Conservation (phyloP, 37 sponge, comb jelly and placozoan genomes). For the Chondrilla cf. caribensis region DNA sequence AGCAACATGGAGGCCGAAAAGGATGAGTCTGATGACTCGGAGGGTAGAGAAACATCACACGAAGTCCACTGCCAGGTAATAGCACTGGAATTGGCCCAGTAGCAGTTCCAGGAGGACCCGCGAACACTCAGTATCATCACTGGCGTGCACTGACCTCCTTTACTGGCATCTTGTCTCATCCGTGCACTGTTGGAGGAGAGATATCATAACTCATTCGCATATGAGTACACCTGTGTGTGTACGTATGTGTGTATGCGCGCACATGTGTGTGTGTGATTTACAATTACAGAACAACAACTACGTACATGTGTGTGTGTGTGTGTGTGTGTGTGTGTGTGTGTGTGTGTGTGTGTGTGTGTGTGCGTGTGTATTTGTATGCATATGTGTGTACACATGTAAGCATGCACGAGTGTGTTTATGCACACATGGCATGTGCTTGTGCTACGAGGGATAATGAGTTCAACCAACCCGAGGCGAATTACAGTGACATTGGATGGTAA, state of each 20-base stretch:
- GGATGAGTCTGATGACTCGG: too few species aligned
- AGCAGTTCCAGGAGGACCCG: too few species aligned
- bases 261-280: background rate
- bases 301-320: background rate
- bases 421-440: too few species aligned
- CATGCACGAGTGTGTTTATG: too few species aligned
- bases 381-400: background rate
- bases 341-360: slow-evolving; percentile 5
- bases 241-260: slow-evolving; percentile 14
- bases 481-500: slow-evolving; percentile 1
- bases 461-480: background rate
- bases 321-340: slow-evolving; percentile 13
- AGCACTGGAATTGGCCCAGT: too few species aligned
- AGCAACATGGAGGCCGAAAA: too few species aligned
- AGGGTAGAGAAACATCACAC: too few species aligned
- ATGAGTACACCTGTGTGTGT: slow-evolving; percentile 9
- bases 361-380: background rate
- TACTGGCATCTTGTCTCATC: background rate
- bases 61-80: too few species aligned
- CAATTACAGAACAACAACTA: background rate
- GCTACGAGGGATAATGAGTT: too few species aligned
- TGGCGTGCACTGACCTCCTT: background rate
- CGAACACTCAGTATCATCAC: background rate
- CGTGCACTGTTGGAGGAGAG: background rate
- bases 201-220: background rate